A percentile compares a stretch with the other conserved stretches of the same genome.
Evolutionary conservation across 2,888 invertebrate genomes (phyloP).

Genomic region (Thecocarcelia acutangulata): DNA sequence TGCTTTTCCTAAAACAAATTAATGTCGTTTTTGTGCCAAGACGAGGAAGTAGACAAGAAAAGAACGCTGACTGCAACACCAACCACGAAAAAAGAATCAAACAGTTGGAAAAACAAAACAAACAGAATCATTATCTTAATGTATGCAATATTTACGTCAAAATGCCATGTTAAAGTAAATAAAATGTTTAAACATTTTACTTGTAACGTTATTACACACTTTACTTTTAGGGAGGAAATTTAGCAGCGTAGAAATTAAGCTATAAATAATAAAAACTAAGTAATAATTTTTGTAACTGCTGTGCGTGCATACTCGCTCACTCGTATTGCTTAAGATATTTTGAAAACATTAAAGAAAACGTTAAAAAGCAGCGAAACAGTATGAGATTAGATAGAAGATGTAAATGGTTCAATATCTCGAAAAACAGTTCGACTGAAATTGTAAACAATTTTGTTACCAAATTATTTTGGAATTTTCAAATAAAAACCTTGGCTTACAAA

Average conservation of each 20-base stretch:
- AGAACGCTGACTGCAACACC: background rate
- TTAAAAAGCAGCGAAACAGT: too few species aligned
- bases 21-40: conserved; percentile 51
- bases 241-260: conserved; percentile 11
- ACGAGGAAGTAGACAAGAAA: conserved; percentile 20
- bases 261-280: too few species aligned
- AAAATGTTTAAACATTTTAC: conserved; percentile 59
- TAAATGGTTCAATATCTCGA: too few species aligned
- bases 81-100: conserved; percentile 4
- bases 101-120: conserved; percentile 12
- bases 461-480: too few species aligned
- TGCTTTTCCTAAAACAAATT: conserved; percentile 53
- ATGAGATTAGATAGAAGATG: too few species aligned
- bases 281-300: too few species aligned
- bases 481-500: too few species aligned
- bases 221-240: conserved; percentile 44
- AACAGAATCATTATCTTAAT: conserved; percentile 51
- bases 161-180: conserved; percentile 59
- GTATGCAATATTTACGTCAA: conserved; percentile 66
- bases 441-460: too few species aligned
- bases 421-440: too few species aligned
- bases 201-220: conserved; percentile 25
- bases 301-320: too few species aligned
- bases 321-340: too few species aligned
- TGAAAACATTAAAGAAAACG: too few species aligned